These are phyloP conservation scores for Acleris holmiana DNA, from an alignment of 2,888 invertebrate species.

Conservation along the genomic window DNA sequence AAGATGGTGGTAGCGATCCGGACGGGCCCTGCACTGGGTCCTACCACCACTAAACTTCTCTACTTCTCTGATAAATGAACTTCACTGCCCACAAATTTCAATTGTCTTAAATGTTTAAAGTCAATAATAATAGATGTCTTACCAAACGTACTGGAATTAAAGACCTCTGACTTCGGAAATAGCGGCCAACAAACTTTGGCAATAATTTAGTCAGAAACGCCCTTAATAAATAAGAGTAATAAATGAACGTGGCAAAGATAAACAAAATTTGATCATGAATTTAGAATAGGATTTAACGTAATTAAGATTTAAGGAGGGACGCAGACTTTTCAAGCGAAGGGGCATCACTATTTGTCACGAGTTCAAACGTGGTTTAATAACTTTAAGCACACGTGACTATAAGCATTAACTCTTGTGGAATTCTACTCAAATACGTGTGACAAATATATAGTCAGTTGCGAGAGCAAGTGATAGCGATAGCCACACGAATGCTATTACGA, in stretches of 20 bases:
- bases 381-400: no score
- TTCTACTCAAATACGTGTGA: no score
- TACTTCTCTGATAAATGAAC: not conserved
- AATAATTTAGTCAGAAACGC: constrained; percentile 48
- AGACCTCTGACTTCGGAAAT: constrained; percentile 37
- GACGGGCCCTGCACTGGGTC: no score
- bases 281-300: constrained; percentile 5
- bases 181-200: constrained; percentile 50
- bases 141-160: constrained; percentile 49
- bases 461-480: no score
- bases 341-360: no score
- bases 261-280: constrained; percentile 29
- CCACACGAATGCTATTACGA: no score
- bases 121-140: constrained; percentile 27
- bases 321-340: no score
- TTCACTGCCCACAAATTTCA: not conserved
- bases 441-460: no score
- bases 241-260: constrained; percentile 32
- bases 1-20: no score
- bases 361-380: no score
- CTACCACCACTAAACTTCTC: no score
- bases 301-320: constrained; percentile 1
- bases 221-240: constrained; percentile 47
- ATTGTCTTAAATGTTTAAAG: constrained; percentile 10
- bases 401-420: no score